A percentile compares a stretch with the other conserved stretches of the same genome.
Conservation (phyloP, 2,888 invertebrate species). For the Torymus aiolomorphi region DNA sequence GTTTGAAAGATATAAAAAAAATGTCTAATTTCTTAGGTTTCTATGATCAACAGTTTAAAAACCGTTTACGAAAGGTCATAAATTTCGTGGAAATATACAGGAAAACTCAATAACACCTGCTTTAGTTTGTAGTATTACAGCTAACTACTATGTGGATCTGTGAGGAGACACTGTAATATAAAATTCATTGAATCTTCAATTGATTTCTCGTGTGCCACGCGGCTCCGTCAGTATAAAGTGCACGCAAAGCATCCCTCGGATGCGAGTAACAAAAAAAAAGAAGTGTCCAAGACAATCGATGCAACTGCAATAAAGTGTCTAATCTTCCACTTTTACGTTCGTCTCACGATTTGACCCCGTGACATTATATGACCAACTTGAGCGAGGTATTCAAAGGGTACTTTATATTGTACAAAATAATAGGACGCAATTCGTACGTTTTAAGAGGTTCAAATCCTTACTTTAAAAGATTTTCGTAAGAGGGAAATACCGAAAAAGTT, state of each 20-base stretch:
- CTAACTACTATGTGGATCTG: neutral
- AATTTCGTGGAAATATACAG: too few relatives aligned
- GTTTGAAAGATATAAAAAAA: too few relatives aligned
- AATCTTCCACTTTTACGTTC: slow-evolving; percentile 22
- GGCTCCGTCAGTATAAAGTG: neutral
- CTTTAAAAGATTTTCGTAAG: too few relatives aligned
- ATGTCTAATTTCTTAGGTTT: neutral
- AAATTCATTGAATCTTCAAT: slow-evolving; percentile 16
- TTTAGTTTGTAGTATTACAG: too few relatives aligned
- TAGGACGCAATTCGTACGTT: too few relatives aligned
- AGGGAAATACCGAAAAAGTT: too few relatives aligned
- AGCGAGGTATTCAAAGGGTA: neutral
- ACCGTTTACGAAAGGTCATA: too few relatives aligned
- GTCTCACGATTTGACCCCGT: neutral
- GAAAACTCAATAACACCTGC: too few relatives aligned
- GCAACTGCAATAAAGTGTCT: slow-evolving; percentile 21
- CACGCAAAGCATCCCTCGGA: neutral
- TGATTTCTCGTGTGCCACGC: slow-evolving; percentile 19
- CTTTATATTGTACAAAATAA: slow-evolving; percentile 15
- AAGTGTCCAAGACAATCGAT: slow-evolving; percentile 42
- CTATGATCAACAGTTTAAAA: too few relatives aligned
- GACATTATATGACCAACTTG: slow-evolving; percentile 20
- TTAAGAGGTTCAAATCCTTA: too few relatives aligned
- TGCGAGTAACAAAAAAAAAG: neutral
- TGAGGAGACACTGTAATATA: slow-evolving; percentile 1